Base-by-base conservation (phyloP, 1,140 invertebrate genomes). In the Nixonia krombeini region DNA sequence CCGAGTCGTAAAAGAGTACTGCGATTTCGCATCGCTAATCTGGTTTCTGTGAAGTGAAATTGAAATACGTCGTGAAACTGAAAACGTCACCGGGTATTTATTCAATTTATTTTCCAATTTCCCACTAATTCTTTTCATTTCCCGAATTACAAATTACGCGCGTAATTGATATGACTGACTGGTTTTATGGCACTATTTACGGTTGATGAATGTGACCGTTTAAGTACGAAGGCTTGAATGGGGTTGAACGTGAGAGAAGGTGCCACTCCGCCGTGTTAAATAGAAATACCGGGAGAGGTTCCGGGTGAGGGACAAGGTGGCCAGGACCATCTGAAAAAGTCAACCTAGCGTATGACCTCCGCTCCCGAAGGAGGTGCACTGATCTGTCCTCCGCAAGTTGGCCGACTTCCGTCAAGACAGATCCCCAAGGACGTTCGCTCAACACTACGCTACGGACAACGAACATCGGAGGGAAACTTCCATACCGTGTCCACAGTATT, bases 401-500 rank as follows among this genome's bases (percentile, higher is more conserved):
- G 61, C 52, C 42, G 58, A 67, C 33, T 62, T 67, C 53, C 37
- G 57, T 51, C 62, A 61, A 66, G 51, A 53, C 25, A 23, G 50
- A 66, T 66, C 62, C 46, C 63, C 38, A 16, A 58, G 62, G 65
- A 70, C 61, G 56, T 70, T 66, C 61, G 62, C 59, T 67, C 63
- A 62, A 63, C 29, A 71, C 69, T 71, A 44, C 35, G 28, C 45
- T 23, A 61, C 50, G 51, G 55, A 63, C 50, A 63, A 41, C 38
- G 40, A 62, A 49, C 46, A 70, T 33, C 47, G 17, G 25, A 40
- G 51, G 35, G 51, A 12, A 52, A 56, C 35, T 65, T 51, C 13
- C 50, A 12, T 31, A 52, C 16, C 35, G 42, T 59, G 59, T 63
- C 28, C 64, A 46, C 45, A 37, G 44, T 64, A 49, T 68, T 72